Percentiles rank a stretch among this genome's conserved stretches.
Conservation (phyloP, 2,888 invertebrate species). For the Drosophila anomelani region DNA sequence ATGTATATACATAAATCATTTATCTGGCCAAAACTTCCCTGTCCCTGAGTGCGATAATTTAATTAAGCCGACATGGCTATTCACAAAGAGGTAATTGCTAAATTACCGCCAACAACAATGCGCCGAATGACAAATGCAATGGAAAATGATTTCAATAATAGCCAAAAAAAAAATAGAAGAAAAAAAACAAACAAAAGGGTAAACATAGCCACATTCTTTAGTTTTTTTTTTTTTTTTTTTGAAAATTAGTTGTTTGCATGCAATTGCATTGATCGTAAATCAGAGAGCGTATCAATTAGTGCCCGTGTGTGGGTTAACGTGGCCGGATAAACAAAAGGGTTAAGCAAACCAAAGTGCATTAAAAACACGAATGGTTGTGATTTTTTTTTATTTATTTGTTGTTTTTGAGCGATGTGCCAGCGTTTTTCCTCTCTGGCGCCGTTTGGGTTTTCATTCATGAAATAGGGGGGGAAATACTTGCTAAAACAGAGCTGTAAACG, state of each 20-base stretch:
- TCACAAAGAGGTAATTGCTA: constrained; percentile 57
- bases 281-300: constrained; percentile 56
- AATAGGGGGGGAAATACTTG: neutral
- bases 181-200: constrained; percentile 20
- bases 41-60: constrained; percentile 51
- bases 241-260: constrained; percentile 55
- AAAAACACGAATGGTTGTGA: constrained; percentile 6
- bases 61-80: constrained; percentile 64
- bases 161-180: constrained; percentile 22
- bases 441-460: constrained; percentile 32
- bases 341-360: constrained; percentile 18
- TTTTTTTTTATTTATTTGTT: too few species aligned
- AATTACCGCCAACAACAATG: constrained; percentile 44
- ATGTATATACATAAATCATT: constrained; percentile 1
- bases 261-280: constrained; percentile 49
- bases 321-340: constrained; percentile 13
- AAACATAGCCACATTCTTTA: constrained; percentile 13
- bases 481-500: neutral
- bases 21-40: constrained; percentile 13
- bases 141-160: constrained; percentile 34
- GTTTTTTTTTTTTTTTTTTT: neutral
- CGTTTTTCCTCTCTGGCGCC: constrained; percentile 22
- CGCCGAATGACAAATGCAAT: constrained; percentile 15
- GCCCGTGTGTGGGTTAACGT: constrained; percentile 16
- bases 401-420: neutral